Conservation (phyloP, 2,888 invertebrate genomes). For the Lepidonotus clava region DNA sequence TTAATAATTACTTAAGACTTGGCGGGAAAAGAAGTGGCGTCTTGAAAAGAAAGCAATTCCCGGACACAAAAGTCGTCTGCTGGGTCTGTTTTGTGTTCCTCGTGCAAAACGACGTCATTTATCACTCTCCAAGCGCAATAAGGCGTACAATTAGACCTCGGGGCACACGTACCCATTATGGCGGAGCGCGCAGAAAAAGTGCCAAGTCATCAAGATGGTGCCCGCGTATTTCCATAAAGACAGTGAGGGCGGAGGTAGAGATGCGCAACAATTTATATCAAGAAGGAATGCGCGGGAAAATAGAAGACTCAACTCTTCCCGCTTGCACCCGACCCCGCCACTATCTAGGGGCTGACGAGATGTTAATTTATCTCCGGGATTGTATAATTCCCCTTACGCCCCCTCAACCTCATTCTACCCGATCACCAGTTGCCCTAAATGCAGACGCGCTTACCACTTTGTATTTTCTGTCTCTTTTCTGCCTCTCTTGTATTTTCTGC, state of each 20-base stretch:
- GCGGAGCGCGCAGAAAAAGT: neutral
- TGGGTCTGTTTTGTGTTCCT: neutral
- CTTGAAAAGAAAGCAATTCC: neutral
- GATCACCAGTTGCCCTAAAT: no score
- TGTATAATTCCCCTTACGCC: no score
- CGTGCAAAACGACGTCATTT: neutral
- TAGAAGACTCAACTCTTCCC: no score
- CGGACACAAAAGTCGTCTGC: neutral
- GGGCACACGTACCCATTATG: neutral
- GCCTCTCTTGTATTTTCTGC: no score
- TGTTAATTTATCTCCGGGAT: no score
- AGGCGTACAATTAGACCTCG: neutral
- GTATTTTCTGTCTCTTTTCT: no score
- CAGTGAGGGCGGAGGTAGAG: neutral
- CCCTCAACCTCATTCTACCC: no score
- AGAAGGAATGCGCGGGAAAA: no score
- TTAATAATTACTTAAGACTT: slow-evolving; percentile 7
- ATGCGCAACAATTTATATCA: neutral
- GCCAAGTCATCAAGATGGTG: slow-evolving; percentile 15
- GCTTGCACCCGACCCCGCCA: no score
- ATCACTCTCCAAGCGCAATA: slow-evolving; percentile 9
- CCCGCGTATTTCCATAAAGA: no score
- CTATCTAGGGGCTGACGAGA: no score
- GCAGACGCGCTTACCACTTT: no score
- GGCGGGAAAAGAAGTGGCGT: neutral